A percentile compares a stretch with the other conserved stretches of the same genome.
These are phyloP conservation scores for Bacillus rossius DNA, from an alignment of 1,140 invertebrate species.

Conservation along the genomic window DNA sequence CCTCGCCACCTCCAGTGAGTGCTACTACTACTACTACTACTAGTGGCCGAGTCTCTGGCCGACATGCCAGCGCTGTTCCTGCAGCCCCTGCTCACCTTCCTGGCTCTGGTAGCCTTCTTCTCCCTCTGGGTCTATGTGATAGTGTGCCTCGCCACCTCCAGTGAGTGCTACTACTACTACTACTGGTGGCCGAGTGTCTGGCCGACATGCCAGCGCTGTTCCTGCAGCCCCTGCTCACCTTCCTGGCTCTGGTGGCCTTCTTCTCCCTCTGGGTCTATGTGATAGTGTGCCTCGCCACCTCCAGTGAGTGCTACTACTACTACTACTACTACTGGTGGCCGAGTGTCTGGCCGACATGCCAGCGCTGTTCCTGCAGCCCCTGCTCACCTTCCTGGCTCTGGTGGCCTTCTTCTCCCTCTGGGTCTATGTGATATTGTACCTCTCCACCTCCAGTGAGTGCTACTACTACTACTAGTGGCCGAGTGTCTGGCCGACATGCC, in stretches of 20 bases:
- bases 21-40: too few relatives aligned
- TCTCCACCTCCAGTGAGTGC: constrained; percentile 66
- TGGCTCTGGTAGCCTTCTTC: constrained; percentile 71
- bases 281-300: constrained; percentile 62
- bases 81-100: constrained; percentile 82
- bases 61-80: constrained; percentile 80
- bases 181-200: too few relatives aligned
- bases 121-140: constrained; percentile 81
- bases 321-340: too few relatives aligned
- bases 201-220: constrained; percentile 78
- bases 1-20: constrained; percentile 65
- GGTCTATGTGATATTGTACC: constrained; percentile 67
- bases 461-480: too few relatives aligned
- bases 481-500: constrained; percentile 79
- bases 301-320: constrained; percentile 65
- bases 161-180: too few relatives aligned
- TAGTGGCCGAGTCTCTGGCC: too few relatives aligned
- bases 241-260: constrained; percentile 69
- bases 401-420: constrained; percentile 79
- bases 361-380: constrained; percentile 78
- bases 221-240: constrained; percentile 83
- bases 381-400: constrained; percentile 77
- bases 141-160: constrained; percentile 59
- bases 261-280: constrained; percentile 81
- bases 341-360: constrained; percentile 79